phyloP scores from a whole-genome alignment of 1,140 invertebrate species.

The Sycophila sp. region DNA sequence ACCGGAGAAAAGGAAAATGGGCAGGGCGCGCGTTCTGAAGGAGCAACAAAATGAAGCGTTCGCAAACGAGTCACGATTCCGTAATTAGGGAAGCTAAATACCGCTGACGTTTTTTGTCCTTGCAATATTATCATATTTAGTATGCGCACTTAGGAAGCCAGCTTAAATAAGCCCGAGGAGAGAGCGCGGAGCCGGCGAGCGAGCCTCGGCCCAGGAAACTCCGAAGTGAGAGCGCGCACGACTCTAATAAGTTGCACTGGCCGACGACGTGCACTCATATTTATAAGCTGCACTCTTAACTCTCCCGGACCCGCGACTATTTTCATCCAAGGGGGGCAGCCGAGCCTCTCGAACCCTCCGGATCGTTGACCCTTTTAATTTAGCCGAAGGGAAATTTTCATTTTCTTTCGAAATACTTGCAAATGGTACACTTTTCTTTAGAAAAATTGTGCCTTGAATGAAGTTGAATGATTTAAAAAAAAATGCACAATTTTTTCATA shows the following conservation, averaged over 20 bases:
- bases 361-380: no score
- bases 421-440: no score
- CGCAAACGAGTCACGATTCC: slow-evolving; percentile 66
- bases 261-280: slow-evolving; percentile 56
- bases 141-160: slow-evolving; percentile 65
- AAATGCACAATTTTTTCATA: no score
- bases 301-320: no score
- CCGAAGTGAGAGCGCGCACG: slow-evolving; percentile 54
- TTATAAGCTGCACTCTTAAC: slow-evolving; percentile 50
- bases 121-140: slow-evolving; percentile 69
- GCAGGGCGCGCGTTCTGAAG: slow-evolving; percentile 41
- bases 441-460: no score
- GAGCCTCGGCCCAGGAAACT: slow-evolving; percentile 51
- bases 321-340: no score
- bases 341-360: no score
- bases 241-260: slow-evolving; percentile 64
- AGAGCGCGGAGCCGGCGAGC: slow-evolving; percentile 49
- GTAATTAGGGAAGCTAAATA: slow-evolving; percentile 67
- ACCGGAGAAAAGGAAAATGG: slow-evolving; percentile 30
- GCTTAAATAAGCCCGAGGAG: slow-evolving; percentile 63
- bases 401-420: no score
- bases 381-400: no score
- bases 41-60: slow-evolving; percentile 61
- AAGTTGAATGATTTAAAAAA: no score
- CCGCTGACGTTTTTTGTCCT: slow-evolving; percentile 65